A percentile compares a stretch with the other conserved stretches of the same genome.
Conservation (phyloP, 2,113 vertebrate genomes). For the Bubo scandiacus region DNA sequence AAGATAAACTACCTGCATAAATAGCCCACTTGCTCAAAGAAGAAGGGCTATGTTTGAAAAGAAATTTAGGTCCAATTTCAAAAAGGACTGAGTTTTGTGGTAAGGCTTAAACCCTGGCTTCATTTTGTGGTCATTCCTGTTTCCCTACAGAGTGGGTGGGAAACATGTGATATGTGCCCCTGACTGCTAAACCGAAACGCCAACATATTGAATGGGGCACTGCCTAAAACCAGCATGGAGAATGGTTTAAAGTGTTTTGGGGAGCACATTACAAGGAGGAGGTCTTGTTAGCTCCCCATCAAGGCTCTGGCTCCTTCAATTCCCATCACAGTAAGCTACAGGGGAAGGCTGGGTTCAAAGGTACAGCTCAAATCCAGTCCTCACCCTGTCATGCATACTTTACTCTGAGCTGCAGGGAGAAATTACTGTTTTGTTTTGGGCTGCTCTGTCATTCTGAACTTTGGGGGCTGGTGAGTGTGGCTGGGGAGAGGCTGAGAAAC, state of each 20-base stretch:
- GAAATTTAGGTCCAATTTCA: neutral
- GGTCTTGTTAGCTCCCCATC: neutral
- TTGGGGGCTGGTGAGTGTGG: neutral
- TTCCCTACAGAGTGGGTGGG: neutral
- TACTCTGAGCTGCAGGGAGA: neutral
- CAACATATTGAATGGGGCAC: neutral
- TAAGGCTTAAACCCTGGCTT: neutral
- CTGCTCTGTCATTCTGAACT: neutral
- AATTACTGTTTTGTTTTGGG: neutral
- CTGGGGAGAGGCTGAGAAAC: neutral
- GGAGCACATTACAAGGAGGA: neutral
- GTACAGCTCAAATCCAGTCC: neutral
- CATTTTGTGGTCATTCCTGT: neutral
- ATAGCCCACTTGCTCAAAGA: neutral
- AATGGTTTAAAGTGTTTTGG: neutral
- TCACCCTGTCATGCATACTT: neutral
- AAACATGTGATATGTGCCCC: fast-evolving
- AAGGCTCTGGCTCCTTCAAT: neutral
- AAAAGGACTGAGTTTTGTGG: neutral
- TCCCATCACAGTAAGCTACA: neutral
- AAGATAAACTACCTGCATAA: neutral
- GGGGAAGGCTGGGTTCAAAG: neutral
- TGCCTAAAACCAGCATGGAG: neutral
- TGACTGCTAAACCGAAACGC: neutral
- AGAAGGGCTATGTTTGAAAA: neutral